These are phyloP conservation scores for Callinectes sapidus DNA, from an alignment of 2,888 invertebrate genomes.

Conservation along the genomic window DNA sequence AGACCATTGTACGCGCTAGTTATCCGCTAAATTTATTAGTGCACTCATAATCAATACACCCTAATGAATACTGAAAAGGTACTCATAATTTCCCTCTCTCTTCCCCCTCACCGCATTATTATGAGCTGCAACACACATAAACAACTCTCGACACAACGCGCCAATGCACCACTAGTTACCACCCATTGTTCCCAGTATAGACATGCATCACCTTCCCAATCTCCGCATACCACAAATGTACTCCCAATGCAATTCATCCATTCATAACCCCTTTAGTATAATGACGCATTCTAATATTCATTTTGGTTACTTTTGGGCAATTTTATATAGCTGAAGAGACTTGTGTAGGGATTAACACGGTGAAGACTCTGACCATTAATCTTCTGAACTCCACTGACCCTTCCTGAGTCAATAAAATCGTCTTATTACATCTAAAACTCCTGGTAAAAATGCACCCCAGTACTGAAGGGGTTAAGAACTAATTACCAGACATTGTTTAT, in stretches of 20 bases:
- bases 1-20: conserved; percentile 9
- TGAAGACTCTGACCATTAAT: no score
- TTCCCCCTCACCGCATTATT: neutral
- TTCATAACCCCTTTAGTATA: no score
- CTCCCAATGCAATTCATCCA: neutral
- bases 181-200: neutral
- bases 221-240: neutral
- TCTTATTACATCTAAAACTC: no score
- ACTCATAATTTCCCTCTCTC: neutral
- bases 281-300: no score
- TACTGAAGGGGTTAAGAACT: no score
- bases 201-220: neutral
- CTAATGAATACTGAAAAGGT: conserved; percentile 34
- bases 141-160: neutral
- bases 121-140: neutral
- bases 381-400: no score
- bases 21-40: conserved; percentile 38
- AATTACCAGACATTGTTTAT: neutral
- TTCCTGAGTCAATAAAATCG: no score
- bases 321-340: no score
- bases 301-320: no score
- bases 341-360: no score
- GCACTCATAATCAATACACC: neutral
- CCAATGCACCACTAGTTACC: conserved; percentile 9
- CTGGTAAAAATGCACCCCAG: no score